Conservation (phyloP, 2,888 invertebrate genomes). For the Dynastes grantii region DNA sequence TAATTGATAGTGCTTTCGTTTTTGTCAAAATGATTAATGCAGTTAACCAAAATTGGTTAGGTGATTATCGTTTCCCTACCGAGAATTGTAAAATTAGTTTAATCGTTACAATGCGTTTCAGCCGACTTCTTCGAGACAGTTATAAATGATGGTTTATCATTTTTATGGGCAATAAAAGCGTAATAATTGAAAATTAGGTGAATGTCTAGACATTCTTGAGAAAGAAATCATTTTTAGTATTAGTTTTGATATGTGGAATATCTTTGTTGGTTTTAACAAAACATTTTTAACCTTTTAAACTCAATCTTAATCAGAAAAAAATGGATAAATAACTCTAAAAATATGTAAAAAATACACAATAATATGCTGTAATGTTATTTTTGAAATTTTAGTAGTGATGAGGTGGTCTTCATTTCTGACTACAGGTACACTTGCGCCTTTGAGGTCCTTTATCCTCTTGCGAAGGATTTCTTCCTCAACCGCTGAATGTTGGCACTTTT, state of each 20-base stretch:
- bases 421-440: too few species aligned
- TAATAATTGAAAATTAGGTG: slow-evolving; percentile 7
- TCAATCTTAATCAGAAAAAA: too few species aligned
- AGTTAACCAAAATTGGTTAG: slow-evolving; percentile 8
- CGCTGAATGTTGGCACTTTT: too few species aligned
- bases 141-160: slow-evolving; percentile 10
- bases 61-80: slow-evolving; percentile 3
- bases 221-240: not conserved
- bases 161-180: not conserved
- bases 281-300: too few species aligned
- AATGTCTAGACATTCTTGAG: slow-evolving; percentile 9
- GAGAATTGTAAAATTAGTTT: slow-evolving; percentile 6
- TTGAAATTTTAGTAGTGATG: too few species aligned
- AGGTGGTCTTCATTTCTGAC: too few species aligned
- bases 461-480: too few species aligned
- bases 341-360: too few species aligned
- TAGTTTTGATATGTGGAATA: not conserved
- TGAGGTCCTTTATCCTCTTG: too few species aligned
- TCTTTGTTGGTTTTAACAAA: not conserved
- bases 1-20: slow-evolving; percentile 7
- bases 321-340: too few species aligned
- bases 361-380: too few species aligned
- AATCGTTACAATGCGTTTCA: slow-evolving; percentile 11
- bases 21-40: slow-evolving; percentile 22
- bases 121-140: slow-evolving; percentile 9